These are phyloP conservation scores for Oithona nana DNA, from an alignment of 2,888 invertebrate genomes.

Conservation along the genomic window DNA sequence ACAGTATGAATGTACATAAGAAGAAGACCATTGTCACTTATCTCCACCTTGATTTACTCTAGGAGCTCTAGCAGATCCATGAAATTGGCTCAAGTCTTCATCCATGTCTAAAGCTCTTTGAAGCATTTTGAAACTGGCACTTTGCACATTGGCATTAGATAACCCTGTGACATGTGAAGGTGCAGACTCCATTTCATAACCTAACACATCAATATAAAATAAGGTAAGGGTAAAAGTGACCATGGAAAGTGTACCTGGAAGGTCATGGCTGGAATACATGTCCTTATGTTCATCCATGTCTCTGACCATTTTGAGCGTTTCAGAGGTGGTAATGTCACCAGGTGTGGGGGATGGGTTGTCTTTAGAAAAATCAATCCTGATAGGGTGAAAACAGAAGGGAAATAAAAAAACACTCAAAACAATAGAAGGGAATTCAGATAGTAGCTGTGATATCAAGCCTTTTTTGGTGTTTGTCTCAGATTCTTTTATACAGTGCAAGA, in stretches of 20 bases:
- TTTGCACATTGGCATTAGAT: constrained; percentile 21
- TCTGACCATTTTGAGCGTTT: neutral
- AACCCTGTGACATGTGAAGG: neutral
- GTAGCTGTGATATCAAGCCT: too few relatives aligned
- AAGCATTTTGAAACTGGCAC: constrained; percentile 19
- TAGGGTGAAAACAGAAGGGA: neutral
- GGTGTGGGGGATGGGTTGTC: too few relatives aligned
- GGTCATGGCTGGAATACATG: neutral
- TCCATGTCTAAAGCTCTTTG: constrained; percentile 22
- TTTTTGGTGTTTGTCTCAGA: too few relatives aligned
- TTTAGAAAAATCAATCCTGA: neutral
- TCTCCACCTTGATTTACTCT: too few relatives aligned
- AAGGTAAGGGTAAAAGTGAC: neutral
- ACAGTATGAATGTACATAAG: too few relatives aligned
- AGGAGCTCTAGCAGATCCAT: neutral
- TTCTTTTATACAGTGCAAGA: too few relatives aligned
- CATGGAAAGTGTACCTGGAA: constrained; percentile 18
- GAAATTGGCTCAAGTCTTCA: neutral
- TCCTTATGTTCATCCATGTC: neutral
- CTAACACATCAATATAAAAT: neutral
- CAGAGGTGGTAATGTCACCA: neutral
- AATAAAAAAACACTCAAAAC: too few relatives aligned
- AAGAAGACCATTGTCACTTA: too few relatives aligned
- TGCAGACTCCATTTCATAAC: neutral
- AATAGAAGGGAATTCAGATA: too few relatives aligned